Base-by-base conservation (phyloP, 2,888 invertebrate genomes). In the Drosophila histrio region DNA sequence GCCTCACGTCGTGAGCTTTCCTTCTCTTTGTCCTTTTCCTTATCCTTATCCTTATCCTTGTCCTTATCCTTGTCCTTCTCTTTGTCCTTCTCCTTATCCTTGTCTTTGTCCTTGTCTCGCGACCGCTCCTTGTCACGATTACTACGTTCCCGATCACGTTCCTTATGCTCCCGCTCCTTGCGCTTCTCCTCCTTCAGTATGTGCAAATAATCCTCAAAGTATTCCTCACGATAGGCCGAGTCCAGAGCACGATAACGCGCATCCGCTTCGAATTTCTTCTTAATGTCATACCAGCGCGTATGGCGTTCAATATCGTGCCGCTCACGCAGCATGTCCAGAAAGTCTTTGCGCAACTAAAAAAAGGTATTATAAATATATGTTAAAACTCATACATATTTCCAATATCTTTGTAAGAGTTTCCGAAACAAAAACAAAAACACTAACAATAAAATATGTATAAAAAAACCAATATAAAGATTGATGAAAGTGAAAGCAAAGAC, bases 231-330 rank as follows among this genome's bases (percentile, higher is more conserved):
- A 59, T 96, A 93, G 1, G 95, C 94, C 72, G 97, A 96, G 26
- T 99, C 99, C 2, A 99, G 96, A 1, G 96, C 95, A 89, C 97
- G 97, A 93, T 98, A 99, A 28, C 98, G 93, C 32, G 96, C 92
- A 91, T 99, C 99, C 0, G 94, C 91, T 88, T 99, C 98, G 24
- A 99, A 93, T 88, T 96, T 96, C 93, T 99, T 97, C 93, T 99
- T 99, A 11, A 96, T 95, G 69, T 99, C 98, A 57, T 96, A 94
- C 99, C 99, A 99, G 59, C 97, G 95, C 9, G 97, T 94, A 91
- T 98, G 97, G 8, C 98, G 95, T 91, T 98, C 98, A 57, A 99
- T 95, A 58, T 95, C 95, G 81, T 95, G 94, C 79, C 95, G 95
- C 90, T 99, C 99, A 87, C 96, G 96, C 80, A 99, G 94, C 92